Conservation (phyloP, 2,888 invertebrate species). For the Antheraea yamamai region DNA sequence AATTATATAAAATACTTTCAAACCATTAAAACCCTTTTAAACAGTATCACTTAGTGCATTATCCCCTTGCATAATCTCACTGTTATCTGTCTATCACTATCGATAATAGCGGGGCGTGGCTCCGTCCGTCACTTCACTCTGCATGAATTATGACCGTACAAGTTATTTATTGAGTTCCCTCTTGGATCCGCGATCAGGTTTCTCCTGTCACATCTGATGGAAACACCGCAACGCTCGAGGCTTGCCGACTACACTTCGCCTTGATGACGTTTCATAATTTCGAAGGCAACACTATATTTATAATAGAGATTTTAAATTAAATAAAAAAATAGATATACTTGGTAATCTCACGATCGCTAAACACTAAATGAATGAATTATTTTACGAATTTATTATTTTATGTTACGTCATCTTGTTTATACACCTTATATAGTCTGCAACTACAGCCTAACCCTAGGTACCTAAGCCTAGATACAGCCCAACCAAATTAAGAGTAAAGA, state of each 20-base stretch:
- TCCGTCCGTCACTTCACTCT: constrained; percentile 39
- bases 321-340: no score
- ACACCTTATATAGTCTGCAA: no score
- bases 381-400: no score
- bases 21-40: constrained; percentile 14
- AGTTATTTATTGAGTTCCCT: constrained; percentile 61
- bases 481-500: no score
- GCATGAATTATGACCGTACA: constrained; percentile 60
- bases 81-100: constrained; percentile 31
- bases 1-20: constrained; percentile 33
- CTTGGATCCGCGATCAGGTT: constrained; percentile 57
- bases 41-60: constrained; percentile 21
- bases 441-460: no score
- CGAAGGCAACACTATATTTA: background rate
- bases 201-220: constrained; percentile 50
- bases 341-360: no score
- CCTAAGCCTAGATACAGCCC: no score
- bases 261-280: background rate
- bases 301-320: background rate
- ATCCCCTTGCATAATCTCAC: constrained; percentile 27
- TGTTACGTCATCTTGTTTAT: no score
- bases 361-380: no score
- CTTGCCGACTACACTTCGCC: background rate
- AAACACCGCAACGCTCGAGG: background rate
- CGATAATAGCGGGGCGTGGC: constrained; percentile 42